Evolutionary conservation across 2,113 vertebrate genomes (phyloP).

Genomic region (Daubentonia madagascariensis): DNA sequence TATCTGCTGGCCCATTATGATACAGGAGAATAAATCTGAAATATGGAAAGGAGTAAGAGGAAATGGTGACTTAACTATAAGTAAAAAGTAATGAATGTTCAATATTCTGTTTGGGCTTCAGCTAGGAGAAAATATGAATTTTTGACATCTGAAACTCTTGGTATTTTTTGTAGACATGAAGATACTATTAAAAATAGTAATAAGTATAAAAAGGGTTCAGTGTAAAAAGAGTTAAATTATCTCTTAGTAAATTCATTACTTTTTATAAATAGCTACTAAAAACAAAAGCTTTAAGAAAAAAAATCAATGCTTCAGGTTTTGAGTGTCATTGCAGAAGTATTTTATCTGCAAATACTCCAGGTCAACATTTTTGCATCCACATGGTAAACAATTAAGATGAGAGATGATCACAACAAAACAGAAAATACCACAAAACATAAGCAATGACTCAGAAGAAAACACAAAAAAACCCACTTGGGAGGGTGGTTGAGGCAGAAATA

Average conservation of each 20-base stretch:
- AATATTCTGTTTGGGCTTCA: background rate
- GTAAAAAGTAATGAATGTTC: conserved; percentile 31
- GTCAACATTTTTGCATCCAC: background rate
- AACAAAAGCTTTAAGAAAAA: conserved; percentile 20
- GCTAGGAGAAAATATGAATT: background rate
- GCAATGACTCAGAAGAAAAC: background rate
- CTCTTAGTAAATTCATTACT: background rate
- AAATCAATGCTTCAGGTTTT: background rate
- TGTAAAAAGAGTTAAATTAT: conserved; percentile 21
- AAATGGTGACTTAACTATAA: background rate
- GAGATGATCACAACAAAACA: background rate
- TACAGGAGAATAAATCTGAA: background rate
- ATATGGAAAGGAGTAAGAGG: background rate
- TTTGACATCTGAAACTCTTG: background rate
- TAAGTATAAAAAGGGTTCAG: background rate
- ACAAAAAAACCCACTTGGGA: background rate
- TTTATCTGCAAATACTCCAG: conserved; percentile 2
- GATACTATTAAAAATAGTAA: background rate
- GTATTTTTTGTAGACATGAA: background rate
- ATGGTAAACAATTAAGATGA: background rate
- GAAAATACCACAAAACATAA: background rate
- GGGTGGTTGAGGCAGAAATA: background rate
- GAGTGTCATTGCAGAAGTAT: background rate
- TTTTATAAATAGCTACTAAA: conserved; percentile 24
- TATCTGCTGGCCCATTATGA: background rate